phyloP scores from a whole-genome alignment of 2,113 vertebrate species.

The Cochlearius cochlearius region DNA sequence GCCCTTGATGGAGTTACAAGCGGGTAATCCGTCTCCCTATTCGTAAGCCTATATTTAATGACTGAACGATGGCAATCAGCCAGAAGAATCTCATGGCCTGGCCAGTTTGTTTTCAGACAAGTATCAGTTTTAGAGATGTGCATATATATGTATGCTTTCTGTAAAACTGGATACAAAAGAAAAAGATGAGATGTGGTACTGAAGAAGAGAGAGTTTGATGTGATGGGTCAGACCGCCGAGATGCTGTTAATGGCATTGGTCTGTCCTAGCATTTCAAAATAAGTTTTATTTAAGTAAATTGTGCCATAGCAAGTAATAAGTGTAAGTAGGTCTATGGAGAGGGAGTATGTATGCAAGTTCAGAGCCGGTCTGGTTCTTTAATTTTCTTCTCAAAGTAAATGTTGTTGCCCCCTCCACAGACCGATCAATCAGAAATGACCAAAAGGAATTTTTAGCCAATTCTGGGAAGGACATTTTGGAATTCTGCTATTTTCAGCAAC shows the following conservation, averaged over 20 bases:
- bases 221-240: neutral
- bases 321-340: neutral
- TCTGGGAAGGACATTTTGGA: neutral
- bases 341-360: neutral
- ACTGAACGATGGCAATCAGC: constrained; percentile 31
- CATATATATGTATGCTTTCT: neutral
- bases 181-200: neutral
- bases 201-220: neutral
- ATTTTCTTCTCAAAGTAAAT: neutral
- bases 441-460: neutral
- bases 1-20: constrained; percentile 22
- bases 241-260: neutral
- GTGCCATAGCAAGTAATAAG: neutral
- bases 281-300: neutral
- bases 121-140: neutral
- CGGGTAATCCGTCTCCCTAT: constrained; percentile 34
- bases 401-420: neutral
- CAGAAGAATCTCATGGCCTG: constrained; percentile 5
- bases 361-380: rapidly evolving
- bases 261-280: neutral
- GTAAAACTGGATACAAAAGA: neutral
- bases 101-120: constrained; percentile 23
- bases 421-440: neutral
- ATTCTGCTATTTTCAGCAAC: neutral
- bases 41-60: constrained; percentile 17